Base-by-base conservation (phyloP, 2,888 invertebrate genomes). In the Leucophora obtusa region DNA sequence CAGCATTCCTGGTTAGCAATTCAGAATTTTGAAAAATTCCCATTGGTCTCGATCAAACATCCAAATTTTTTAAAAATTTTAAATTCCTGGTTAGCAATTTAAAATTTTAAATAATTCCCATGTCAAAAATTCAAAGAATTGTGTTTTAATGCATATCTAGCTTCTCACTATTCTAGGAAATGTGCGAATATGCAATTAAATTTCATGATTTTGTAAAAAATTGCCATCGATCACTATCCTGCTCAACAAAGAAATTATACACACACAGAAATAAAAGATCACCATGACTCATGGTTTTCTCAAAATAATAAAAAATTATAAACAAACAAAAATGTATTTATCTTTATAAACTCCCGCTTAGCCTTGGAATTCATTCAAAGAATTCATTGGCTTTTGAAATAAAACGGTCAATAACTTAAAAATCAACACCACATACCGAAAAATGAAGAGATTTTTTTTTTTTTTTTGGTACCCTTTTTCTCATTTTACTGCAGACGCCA, bases 351-450 rank as follows among this genome's bases (percentile, higher is more conserved):
- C 47, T 72, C 76, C 72, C 69, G 76, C 72, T 60, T 77, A 77
- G 76, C 80, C 80, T 81, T 76, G 80, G 69, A 53, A 43, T 76
- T 65, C 50, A 59, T 72, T 72, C 33, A 68, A 63, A 69, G 63
- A 80, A 76, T 65, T 75, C 80, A 47, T 76, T 75, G 72, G 59
- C 62, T 80, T 72, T 76, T 72, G 11, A 59, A 81, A 70, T 38
- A 70, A 73, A 71, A 71, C 76, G 76, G 65, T 71, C 71, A 71
- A 47, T 54, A 77, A 71, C 65, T 54, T 77, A 51, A 63, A 70
- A 62, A 54, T 68, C 43, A 47, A 47, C 43, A 47, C 43, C 43
- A 47, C n/a, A n/a, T n/a, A 47, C 43, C n/a, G 6, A 47, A 47
- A 47, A n/a, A 47, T 7, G 4, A 47, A 47, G 43, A 38, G 15